phyloP scores from a whole-genome alignment of 2,113 vertebrate genomes.

The Coptodon rendalli region DNA sequence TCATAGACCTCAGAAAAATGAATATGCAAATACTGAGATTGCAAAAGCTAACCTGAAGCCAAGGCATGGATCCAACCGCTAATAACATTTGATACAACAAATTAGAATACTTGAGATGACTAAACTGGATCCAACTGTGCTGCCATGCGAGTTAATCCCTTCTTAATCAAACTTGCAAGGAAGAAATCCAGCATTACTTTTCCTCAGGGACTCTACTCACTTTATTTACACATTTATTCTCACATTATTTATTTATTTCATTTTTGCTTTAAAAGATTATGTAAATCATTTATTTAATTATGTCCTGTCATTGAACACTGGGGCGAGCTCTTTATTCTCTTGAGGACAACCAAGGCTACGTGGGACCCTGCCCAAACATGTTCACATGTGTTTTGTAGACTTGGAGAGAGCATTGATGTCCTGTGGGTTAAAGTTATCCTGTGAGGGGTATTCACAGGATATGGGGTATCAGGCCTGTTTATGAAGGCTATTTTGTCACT shows the following conservation, averaged over 20 bases:
- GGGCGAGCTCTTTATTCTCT: not conserved
- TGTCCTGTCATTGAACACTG: not conserved
- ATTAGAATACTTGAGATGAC: slow-evolving; percentile 29
- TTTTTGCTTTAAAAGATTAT: not conserved
- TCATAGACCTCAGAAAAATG: not conserved
- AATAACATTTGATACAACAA: slow-evolving; percentile 16
- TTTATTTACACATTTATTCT: not conserved
- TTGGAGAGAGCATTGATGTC: not conserved
- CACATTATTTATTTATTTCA: not conserved
- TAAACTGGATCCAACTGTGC: slow-evolving; percentile 7
- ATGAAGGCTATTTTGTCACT: not conserved
- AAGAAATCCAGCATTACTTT: not conserved
- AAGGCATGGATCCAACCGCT: slow-evolving; percentile 6
- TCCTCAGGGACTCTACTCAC: not conserved
- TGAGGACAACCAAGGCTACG: not conserved
- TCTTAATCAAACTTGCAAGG: slow-evolving; percentile 23
- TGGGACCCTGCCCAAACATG: not conserved
- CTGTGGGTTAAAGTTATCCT: not conserved
- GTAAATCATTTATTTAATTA: not conserved
- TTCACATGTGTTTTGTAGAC: not conserved
- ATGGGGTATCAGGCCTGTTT: not conserved
- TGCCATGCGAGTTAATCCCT: slow-evolving; percentile 7
- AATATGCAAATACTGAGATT: slow-evolving; percentile 20
- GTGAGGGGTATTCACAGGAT: not conserved
- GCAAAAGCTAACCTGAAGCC: slow-evolving; percentile 26